These are phyloP conservation scores for Dicycla oo DNA, from an alignment of 2,888 invertebrate species.

Conservation along the genomic window DNA sequence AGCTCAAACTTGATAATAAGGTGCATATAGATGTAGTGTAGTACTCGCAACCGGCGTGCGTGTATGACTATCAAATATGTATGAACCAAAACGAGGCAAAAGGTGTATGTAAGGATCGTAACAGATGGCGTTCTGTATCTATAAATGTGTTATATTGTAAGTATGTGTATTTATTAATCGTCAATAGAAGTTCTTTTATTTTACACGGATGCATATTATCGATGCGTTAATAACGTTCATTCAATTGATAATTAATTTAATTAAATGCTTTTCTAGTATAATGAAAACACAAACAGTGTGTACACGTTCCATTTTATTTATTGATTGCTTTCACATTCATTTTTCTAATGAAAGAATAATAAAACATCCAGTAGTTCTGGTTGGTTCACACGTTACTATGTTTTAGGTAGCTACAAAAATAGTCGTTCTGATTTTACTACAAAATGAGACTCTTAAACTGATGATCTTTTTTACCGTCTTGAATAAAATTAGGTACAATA, in stretches of 20 bases:
- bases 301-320: constrained; percentile 20
- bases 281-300: constrained; percentile 19
- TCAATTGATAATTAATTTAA: constrained; percentile 20
- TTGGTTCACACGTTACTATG: background rate
- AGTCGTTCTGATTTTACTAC: background rate
- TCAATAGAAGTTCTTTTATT: constrained; percentile 1
- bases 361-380: background rate
- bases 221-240: constrained; percentile 17
- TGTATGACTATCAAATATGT: too few species aligned
- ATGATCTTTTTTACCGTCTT: too few species aligned
- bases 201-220: background rate
- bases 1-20: too few species aligned
- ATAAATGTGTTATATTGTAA: too few species aligned
- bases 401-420: background rate
- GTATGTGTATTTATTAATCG: too few species aligned
- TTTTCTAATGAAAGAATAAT: constrained; percentile 11
- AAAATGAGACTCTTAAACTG: too few species aligned
- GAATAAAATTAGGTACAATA: too few species aligned
- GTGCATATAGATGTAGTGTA: too few species aligned
- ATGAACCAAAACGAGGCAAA: too few species aligned
- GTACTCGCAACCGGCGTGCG: too few species aligned
- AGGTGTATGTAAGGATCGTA: too few species aligned
- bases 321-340: constrained; percentile 1
- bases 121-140: too few species aligned
- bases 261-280: constrained; percentile 28